These are phyloP conservation scores for Eupelmus urozonus DNA, from an alignment of 2,888 invertebrate genomes.

Conservation along the genomic window DNA sequence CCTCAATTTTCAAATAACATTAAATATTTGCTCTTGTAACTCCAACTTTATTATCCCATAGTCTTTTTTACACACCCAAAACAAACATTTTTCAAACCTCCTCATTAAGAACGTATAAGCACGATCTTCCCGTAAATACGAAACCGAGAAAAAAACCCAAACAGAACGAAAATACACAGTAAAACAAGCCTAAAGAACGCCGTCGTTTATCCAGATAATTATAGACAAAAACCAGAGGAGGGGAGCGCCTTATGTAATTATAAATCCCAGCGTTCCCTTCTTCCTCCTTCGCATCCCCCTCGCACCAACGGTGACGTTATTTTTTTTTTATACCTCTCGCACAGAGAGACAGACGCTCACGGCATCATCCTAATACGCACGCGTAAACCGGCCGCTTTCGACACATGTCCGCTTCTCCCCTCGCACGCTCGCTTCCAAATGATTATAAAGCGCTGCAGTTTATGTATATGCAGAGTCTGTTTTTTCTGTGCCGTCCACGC, in stretches of 20 bases:
- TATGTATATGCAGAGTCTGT: constrained; percentile 21
- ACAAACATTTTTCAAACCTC: too few species aligned
- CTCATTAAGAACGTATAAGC: neutral
- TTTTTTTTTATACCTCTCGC: constrained; percentile 30
- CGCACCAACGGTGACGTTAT: constrained; percentile 20
- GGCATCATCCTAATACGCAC: neutral
- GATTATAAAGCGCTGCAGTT: constrained; percentile 43
- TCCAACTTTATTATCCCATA: too few species aligned
- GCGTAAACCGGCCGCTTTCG: constrained; percentile 7
- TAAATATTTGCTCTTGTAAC: too few species aligned
- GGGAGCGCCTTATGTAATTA: constrained; percentile 25
- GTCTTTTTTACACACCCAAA: too few species aligned
- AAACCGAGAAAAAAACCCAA: neutral
- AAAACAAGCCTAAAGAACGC: neutral
- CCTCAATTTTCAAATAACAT: too few species aligned
- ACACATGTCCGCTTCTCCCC: constrained; percentile 14
- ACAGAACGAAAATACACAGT: neutral
- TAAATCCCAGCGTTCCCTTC: constrained; percentile 14
- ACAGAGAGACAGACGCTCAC: neutral
- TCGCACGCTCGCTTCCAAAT: neutral
- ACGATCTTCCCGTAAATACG: neutral
- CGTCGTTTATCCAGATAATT: constrained; percentile 30
- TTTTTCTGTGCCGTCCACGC: neutral
- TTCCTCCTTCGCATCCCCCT: neutral
- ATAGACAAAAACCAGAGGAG: constrained; percentile 5